Conservation (phyloP, 2,113 vertebrate genomes). For the Aythya baeri region DNA sequence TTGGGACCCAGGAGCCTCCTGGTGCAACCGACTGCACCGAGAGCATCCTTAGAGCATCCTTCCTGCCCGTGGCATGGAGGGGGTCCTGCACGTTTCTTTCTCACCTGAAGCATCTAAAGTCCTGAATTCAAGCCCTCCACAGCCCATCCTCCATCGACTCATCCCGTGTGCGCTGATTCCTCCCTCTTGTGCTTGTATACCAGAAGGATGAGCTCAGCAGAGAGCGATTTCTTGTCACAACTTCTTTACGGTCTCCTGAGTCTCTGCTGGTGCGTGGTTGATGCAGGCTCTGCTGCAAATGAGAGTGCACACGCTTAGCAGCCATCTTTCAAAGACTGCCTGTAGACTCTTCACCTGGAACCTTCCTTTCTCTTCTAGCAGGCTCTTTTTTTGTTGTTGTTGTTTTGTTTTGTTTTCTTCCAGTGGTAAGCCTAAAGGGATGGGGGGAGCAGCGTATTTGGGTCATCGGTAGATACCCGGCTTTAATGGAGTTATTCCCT, state of each 20-base stretch:
- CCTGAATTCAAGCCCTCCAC: neutral
- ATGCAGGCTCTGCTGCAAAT: neutral
- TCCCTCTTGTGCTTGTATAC: neutral
- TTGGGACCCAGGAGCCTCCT: neutral
- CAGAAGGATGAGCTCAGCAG: neutral
- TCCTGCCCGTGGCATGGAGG: accelerated
- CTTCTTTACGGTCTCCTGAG: neutral
- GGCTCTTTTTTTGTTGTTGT: neutral
- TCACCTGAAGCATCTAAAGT: neutral
- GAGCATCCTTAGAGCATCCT: neutral
- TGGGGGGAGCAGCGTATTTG: neutral
- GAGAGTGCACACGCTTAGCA: neutral
- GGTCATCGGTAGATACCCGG: neutral
- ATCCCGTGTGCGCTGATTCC: neutral
- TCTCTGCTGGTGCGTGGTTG: neutral
- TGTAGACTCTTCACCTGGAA: neutral
- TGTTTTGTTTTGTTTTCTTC: neutral
- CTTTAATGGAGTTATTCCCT: neutral
- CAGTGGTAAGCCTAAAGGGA: neutral
- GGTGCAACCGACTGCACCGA: accelerated
- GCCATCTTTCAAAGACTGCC: neutral
- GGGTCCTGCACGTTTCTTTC: accelerated
- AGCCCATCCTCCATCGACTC: neutral
- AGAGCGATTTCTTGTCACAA: neutral
- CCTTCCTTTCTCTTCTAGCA: neutral